A percentile compares a stretch with the other conserved stretches of the same genome.
Conservation (phyloP, 2,113 vertebrate genomes). For the Channa maculata region DNA sequence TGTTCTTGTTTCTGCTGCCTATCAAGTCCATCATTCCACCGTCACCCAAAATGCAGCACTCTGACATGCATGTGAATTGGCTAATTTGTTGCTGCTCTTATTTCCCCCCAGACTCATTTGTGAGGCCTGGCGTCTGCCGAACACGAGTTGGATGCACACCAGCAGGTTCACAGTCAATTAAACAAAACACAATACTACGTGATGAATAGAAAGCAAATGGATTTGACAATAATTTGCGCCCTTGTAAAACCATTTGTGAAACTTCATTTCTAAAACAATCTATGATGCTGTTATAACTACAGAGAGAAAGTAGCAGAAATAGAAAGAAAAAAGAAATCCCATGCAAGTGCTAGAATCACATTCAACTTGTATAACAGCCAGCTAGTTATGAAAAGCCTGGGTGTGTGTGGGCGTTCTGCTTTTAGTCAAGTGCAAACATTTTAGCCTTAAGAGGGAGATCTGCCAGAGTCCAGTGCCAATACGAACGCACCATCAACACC, state of each 20-base stretch:
- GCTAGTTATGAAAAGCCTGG: slow-evolving; percentile 73
- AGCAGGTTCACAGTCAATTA: slow-evolving; percentile 81
- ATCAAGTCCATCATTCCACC: slow-evolving; percentile 58
- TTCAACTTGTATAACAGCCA: slow-evolving; percentile 78
- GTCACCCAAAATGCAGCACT: slow-evolving; percentile 53
- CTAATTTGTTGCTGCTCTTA: slow-evolving; percentile 72
- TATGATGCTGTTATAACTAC: slow-evolving; percentile 42
- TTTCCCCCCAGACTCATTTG: slow-evolving; percentile 75
- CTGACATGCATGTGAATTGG: slow-evolving; percentile 65
- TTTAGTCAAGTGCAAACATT: slow-evolving; percentile 85
- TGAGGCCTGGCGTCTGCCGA: slow-evolving; percentile 67
- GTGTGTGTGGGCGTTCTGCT: slow-evolving; percentile 78
- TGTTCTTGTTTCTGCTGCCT: slow-evolving; percentile 46
- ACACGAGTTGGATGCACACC: slow-evolving; percentile 71
- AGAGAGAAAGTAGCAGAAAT: slow-evolving; percentile 27
- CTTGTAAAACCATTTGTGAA: slow-evolving; percentile 68
- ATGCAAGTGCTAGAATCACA: slow-evolving; percentile 58
- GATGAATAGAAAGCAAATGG: slow-evolving; percentile 74
- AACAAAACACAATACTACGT: slow-evolving; percentile 73
- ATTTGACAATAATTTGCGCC: slow-evolving; percentile 75
- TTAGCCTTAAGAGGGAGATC: slow-evolving; percentile 82
- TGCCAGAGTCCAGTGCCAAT: slow-evolving; percentile 70
- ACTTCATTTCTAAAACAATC: slow-evolving; percentile 60
- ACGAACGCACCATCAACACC: slow-evolving; percentile 75
- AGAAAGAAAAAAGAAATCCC: slow-evolving; percentile 43